Evolutionary conservation across 92 coral and sea anemone species (phyloP).

Genomic region (Porites lobata): DNA sequence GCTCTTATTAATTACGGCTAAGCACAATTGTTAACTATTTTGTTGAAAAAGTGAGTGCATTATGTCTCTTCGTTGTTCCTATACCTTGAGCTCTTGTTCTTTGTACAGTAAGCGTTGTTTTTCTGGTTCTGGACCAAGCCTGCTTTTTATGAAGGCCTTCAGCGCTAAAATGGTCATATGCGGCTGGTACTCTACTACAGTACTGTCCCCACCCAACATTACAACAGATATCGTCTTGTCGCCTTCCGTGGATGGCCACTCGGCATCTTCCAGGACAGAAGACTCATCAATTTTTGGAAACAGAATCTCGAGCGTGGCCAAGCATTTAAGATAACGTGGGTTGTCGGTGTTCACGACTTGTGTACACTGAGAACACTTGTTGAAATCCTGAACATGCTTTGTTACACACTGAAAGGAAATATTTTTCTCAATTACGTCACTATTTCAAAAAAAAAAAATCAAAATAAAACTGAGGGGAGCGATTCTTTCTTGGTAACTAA

Average conservation of each 20-base stretch:
- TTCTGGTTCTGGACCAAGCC: conserved; percentile 67
- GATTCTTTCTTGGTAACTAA: too few relatives aligned
- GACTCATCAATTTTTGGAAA: conserved; percentile 78
- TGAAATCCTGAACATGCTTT: conserved; percentile 61
- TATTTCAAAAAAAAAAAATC: too few relatives aligned
- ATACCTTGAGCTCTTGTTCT: conserved; percentile 91
- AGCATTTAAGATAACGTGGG: conserved; percentile 71
- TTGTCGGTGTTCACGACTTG: conserved; percentile 61
- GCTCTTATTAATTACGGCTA: too few relatives aligned
- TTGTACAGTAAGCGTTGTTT: conserved; percentile 84
- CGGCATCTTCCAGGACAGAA: conserved; percentile 27
- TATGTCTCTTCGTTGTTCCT: neutral
- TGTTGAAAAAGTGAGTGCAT: too few relatives aligned
- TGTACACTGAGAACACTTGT: conserved; percentile 83
- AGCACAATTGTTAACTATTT: too few relatives aligned
- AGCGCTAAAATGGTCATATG: conserved; percentile 70
- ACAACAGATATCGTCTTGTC: conserved; percentile 75
- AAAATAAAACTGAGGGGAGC: too few relatives aligned
- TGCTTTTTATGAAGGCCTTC: conserved; percentile 45
- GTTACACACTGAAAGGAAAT: conserved; percentile 78
- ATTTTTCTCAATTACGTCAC: too few relatives aligned
- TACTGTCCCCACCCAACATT: conserved; percentile 92
- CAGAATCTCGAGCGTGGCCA: conserved; percentile 76
- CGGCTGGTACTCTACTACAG: conserved; percentile 71
- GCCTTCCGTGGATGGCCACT: neutral